A percentile compares a stretch with the other conserved stretches of the same genome.
These are phyloP conservation scores for Xylophagus ater DNA, from an alignment of 2,888 invertebrate species.

Conservation along the genomic window DNA sequence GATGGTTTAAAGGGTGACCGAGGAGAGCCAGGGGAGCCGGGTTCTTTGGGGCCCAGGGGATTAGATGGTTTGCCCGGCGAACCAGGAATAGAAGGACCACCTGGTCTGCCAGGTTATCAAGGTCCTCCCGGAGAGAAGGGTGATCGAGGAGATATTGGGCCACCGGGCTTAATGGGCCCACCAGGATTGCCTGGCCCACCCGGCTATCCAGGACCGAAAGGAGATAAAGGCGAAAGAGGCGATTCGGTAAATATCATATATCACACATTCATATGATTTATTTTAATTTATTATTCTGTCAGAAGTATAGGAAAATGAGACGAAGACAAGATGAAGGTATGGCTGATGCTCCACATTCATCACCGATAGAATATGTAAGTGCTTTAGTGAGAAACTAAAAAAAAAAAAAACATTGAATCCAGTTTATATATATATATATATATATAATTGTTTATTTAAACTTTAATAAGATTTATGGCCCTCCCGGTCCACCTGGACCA, in stretches of 20 bases:
- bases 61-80: conserved; percentile 63
- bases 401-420: too few relatives aligned
- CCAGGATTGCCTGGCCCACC: conserved; percentile 74
- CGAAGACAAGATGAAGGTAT: conserved; percentile 39
- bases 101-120: conserved; percentile 61
- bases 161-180: conserved; percentile 88
- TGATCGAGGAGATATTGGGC: conserved; percentile 77
- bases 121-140: conserved; percentile 84
- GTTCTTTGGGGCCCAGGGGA: conserved; percentile 64
- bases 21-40: conserved; percentile 68
- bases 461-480: conserved; percentile 47
- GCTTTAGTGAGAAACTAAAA: too few relatives aligned
- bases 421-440: neutral
- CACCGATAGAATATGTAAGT: conserved; percentile 39
- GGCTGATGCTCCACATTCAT: conserved; percentile 39
- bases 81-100: conserved; percentile 78
- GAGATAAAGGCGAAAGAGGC: conserved; percentile 85
- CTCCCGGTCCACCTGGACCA: conserved; percentile 47
- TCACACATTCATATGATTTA: conserved; percentile 8
- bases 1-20: conserved; percentile 43
- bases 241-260: conserved; percentile 64
- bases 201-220: conserved; percentile 80
- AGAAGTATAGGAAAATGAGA: conserved; percentile 41
- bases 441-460: neutral
- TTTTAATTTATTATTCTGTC: conserved; percentile 19